Percentiles rank a stretch among this genome's conserved stretches.
Evolutionary conservation across 2,113 vertebrate species (phyloP).

Genomic region (Salminus brasiliensis): DNA sequence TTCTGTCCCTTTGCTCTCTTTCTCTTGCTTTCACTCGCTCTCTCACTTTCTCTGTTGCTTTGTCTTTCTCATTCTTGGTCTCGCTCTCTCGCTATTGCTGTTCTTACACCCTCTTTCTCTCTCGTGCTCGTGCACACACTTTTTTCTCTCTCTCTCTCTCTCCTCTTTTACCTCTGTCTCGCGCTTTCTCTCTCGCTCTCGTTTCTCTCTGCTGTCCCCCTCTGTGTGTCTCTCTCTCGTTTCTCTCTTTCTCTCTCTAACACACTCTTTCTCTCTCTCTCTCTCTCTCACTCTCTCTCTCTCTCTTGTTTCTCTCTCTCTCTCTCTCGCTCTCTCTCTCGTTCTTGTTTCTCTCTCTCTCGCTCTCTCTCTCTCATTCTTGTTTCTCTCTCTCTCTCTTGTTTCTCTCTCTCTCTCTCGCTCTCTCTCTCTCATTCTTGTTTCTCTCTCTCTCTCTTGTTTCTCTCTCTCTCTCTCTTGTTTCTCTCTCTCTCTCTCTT

Average conservation of each 20-base stretch:
- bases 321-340: not conserved
- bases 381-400: not conserved
- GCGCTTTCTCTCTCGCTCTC: slow-evolving; percentile 24
- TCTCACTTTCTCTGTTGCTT: no score
- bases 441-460: not conserved
- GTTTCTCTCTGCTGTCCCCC: not conserved
- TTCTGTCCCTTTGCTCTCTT: slow-evolving; percentile 51
- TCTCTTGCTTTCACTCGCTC: not conserved
- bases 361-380: not conserved
- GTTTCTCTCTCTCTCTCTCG: not conserved
- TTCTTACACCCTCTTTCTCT: not conserved
- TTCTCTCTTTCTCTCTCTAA: no score
- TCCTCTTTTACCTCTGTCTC: slow-evolving; percentile 50
- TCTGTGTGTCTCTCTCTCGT: not conserved
- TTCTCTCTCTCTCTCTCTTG: not conserved
- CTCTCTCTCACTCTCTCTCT: no score
- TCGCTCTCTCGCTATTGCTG: slow-evolving; percentile 13
- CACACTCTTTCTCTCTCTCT: no score
- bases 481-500: not conserved
- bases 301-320: no score
- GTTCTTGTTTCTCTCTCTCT: not conserved
- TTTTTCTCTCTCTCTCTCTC: slow-evolving; percentile 18
- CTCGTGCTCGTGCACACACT: not conserved
- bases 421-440: not conserved
- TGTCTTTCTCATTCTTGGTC: slow-evolving; percentile 27